Evolutionary conservation across 2,113 vertebrate genomes (phyloP), one percentile per base, ranked within the genome.

Genomic region (Ctenodactylus gundi): DNA sequence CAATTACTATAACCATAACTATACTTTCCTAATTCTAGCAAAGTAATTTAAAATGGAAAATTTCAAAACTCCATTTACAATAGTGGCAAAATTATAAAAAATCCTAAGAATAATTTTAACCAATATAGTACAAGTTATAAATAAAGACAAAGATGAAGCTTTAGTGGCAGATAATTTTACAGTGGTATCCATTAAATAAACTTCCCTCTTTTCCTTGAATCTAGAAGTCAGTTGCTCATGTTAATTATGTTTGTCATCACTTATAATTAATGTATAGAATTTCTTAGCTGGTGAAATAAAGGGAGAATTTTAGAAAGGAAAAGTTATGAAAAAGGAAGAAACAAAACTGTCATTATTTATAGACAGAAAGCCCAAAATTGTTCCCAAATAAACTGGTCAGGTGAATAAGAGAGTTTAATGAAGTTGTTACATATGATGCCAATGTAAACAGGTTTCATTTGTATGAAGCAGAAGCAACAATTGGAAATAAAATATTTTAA

Each of bases 221-320:
- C 82, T 20, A 82, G 81, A 92, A 89, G 75, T 68, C 29, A 72
- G 27, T 13, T n/a, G 85, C 53, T 93, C 41, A 53, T 67, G 31
- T 84, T 75, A 85, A 46, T 78, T 29, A 75, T 55, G 67, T 51
- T 25, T 92, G 15, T 58, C 39, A 51, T 84, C 49, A 36, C 39
- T 84, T 93, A 49, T 83, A 70, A 57, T 89, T 73, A 68, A 46
- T 53, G 4, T 44, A 17, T 83, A 44, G 31, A 39, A 15, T 41
- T 90, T 82, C 53, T 87, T 68, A 83, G 36, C 51, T 62, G 55
- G 39, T 41, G n/a, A 93, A 93, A 58, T 81, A 80, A 57, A 90
- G 31, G 73, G 60, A 91, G 34, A 83, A 72, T 49, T 67, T 67
- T 13, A 17, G 23, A 60, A 92, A 67, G 39, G n/a, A 65, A 20